Conservation (phyloP, 1,140 invertebrate species). For the Drosophila burlai region DNA sequence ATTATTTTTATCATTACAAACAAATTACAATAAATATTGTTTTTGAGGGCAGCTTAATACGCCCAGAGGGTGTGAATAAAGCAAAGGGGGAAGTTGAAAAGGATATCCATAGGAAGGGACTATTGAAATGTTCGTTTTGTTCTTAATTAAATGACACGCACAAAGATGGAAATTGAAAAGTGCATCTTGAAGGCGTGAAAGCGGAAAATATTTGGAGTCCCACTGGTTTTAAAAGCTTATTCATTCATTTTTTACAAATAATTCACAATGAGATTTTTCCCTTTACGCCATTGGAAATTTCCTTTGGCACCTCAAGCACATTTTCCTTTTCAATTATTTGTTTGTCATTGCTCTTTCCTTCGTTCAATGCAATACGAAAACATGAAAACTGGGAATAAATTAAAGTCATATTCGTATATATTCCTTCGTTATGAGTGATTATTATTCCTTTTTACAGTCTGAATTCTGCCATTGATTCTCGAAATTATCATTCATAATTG, state of each 20-base stretch:
- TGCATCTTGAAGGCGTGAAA: not conserved
- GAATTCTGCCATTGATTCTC: constrained; percentile 11
- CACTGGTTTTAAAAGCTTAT: not conserved
- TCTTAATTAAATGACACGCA: constrained; percentile 33
- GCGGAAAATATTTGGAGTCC: not conserved
- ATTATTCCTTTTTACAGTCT: not conserved
- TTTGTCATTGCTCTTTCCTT: not conserved
- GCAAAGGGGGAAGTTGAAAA: not conserved
- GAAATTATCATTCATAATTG: constrained; percentile 32
- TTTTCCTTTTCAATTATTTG: not conserved
- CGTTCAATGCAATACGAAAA: not conserved
- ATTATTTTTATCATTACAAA: constrained; percentile 59
- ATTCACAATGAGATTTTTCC: not conserved
- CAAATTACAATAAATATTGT: constrained; percentile 74
- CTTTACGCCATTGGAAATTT: not conserved
- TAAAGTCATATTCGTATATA: constrained; percentile 2
- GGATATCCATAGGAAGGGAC: not conserved
- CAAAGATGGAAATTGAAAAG: not conserved
- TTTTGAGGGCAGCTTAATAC: constrained; percentile 40
- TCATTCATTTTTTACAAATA: not conserved
- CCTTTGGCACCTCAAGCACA: not conserved
- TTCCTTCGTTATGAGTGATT: not conserved
- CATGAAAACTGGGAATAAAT: constrained; percentile 3
- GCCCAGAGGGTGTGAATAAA: constrained; percentile 6
- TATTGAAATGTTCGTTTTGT: not conserved